Base-by-base conservation (phyloP, 2,113 vertebrate species). In the Noturus placidus region DNA sequence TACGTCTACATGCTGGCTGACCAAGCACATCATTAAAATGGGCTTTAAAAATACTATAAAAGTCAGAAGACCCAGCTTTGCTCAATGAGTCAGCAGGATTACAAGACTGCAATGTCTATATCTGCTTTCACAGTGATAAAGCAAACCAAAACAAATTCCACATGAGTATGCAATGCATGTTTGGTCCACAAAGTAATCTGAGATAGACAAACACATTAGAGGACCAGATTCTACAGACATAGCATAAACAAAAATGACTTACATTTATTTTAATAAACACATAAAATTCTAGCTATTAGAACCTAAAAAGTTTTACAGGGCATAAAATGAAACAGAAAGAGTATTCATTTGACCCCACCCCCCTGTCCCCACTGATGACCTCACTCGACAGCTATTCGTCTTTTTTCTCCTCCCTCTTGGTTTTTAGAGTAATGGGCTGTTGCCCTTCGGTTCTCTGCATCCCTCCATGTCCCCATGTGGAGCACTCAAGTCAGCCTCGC, bases 401-500 rank as follows among this genome's bases (percentile, higher is more conserved):
- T 46, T 52, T 65, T n/a, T 63, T 89, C 84, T 77, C 88, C 65
- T 86, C 90, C 63, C 80, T 35, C 20, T 70, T 87, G 50, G 86
- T 79, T 91, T 84, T 82, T 78, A 88, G 86, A 91, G 90, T 82
- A 87, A 77, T 72, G 87, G 89, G 82, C 82, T 86, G 84, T 88
- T 80, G 83, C 87, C 84, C 77, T 83, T 87, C 87, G 0, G 65
- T 83, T 78, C 59, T 84, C 33, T 86, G 83, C 87, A 89, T 83
- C 88, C 84, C 89, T 88, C 85, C 77, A 87, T 90, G 56, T 89
- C 85, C 88, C 87, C 86, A 88, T 88, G 91, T 92, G 91, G 87
- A 88, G 89, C 90, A 90, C 88, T n/a, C 79, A 70, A 54, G 67
- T 85, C 87, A 87, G 78, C 30, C 85, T 82, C 65, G 9, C 87